Evolutionary conservation across 2,888 invertebrate genomes (phyloP).

Genomic region (Baronia brevicornis): DNA sequence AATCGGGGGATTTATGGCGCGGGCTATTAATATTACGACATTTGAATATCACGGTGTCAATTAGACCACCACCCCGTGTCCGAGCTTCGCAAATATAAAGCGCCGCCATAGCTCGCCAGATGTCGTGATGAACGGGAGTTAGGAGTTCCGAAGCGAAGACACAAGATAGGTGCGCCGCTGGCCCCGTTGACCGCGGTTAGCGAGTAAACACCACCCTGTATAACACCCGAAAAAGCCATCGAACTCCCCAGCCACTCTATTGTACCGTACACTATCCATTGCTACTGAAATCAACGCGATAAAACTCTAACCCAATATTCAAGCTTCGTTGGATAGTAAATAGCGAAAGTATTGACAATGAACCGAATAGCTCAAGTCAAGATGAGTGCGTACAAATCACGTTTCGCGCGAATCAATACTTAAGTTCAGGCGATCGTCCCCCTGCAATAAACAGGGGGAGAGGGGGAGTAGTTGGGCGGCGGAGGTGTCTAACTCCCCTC

Average conservation of each 20-base stretch:
- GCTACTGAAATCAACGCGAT: not conserved
- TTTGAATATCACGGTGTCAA: constrained; percentile 58
- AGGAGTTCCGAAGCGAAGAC: constrained; percentile 42
- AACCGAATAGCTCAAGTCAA: constrained; percentile 47
- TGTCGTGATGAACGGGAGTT: constrained; percentile 66
- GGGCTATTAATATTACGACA: constrained; percentile 25
- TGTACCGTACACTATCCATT: constrained; percentile 26
- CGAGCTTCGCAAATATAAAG: no score
- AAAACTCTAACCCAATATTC: not conserved
- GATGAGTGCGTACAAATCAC: constrained; percentile 76
- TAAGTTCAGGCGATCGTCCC: constrained; percentile 74
- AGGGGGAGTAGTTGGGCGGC: constrained; percentile 48
- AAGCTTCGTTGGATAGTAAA: constrained; percentile 29
- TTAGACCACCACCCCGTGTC: constrained; percentile 26
- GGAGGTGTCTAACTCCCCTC: constrained; percentile 45
- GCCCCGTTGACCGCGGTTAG: constrained; percentile 68
- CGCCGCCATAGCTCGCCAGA: constrained; percentile 57
- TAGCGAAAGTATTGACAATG: constrained; percentile 16
- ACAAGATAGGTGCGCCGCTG: constrained; percentile 64
- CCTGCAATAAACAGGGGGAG: constrained; percentile 69
- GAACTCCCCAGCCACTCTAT: constrained; percentile 16
- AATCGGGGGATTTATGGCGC: constrained; percentile 11
- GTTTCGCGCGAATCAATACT: constrained; percentile 76
- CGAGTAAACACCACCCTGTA: constrained; percentile 61
- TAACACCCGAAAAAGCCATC: no score